Conservation (phyloP, 2,888 invertebrate species). For the Ectemnius continuus region DNA sequence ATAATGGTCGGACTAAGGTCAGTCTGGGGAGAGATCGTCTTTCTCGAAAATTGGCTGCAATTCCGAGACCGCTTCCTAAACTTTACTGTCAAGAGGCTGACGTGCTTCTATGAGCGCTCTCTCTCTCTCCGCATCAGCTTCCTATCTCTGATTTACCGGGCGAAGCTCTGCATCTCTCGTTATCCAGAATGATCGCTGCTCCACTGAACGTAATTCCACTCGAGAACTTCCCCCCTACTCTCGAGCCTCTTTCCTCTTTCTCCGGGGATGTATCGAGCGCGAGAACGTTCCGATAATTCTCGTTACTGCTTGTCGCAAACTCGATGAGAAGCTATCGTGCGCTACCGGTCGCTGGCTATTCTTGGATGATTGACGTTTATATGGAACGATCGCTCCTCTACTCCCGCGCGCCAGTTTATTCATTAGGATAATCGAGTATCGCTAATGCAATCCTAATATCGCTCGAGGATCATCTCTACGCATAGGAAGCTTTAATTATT, state of each 20-base stretch:
- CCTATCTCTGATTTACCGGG: conserved; percentile 13
- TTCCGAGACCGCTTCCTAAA: conserved; percentile 33
- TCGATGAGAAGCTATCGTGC: not conserved
- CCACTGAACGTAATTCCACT: not conserved
- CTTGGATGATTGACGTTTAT: too few species aligned
- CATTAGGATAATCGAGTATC: too few species aligned
- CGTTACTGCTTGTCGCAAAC: not conserved
- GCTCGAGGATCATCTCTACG: not conserved
- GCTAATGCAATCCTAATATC: too few species aligned
- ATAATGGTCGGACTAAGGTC: conserved; percentile 46
- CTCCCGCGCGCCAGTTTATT: too few species aligned
- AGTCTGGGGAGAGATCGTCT: conserved; percentile 34
- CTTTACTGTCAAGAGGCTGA: conserved; percentile 26
- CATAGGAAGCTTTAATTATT: conserved; percentile 31
- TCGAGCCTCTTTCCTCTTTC: not conserved
- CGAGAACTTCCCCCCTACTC: not conserved
- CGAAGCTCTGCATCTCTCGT: not conserved
- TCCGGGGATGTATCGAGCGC: too few species aligned
- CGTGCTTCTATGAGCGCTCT: not conserved
- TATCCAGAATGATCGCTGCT: not conserved
- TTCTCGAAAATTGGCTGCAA: conserved; percentile 46
- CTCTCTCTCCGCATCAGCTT: conserved; percentile 2
- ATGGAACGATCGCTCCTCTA: too few species aligned
- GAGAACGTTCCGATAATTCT: too few species aligned
- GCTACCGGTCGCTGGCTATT: too few species aligned